These are phyloP conservation scores for Rhinoderma darwinii DNA, from an alignment of 2,113 vertebrate genomes.

Conservation along the genomic window DNA sequence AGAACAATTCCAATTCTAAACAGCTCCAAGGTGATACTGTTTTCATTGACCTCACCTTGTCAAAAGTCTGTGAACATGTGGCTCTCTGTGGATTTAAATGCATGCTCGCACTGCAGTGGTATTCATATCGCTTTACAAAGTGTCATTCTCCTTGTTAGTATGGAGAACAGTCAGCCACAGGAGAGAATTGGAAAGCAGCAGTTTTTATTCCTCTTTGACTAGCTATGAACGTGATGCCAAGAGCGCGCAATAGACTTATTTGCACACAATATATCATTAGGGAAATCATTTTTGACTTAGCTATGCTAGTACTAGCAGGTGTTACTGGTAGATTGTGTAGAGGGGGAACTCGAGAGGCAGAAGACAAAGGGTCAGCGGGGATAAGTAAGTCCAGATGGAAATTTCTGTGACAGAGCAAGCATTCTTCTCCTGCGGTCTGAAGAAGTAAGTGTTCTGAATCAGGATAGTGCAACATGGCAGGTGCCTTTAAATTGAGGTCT, in stretches of 20 bases:
- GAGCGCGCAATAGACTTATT: constrained; percentile 33
- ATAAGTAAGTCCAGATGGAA: constrained; percentile 10
- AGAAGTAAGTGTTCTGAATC: neutral
- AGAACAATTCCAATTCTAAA: constrained; percentile 27
- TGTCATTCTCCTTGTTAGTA: constrained; percentile 33
- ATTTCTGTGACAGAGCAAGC: neutral
- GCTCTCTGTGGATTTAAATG: constrained; percentile 21
- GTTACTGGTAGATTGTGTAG: neutral
- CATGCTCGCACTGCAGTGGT: constrained; percentile 18
- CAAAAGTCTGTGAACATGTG: constrained; percentile 16
- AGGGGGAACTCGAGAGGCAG: neutral
- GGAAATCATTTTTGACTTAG: constrained; percentile 42
- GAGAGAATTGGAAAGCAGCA: constrained; percentile 1
- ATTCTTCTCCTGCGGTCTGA: neutral
- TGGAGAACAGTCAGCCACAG: constrained; percentile 26
- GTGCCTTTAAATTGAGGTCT: neutral
- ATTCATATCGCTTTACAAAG: constrained; percentile 22
- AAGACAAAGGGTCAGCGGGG: constrained; percentile 14
- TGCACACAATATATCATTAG: constrained; percentile 25
- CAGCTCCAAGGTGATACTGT: constrained; percentile 7
- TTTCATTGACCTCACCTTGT: constrained; percentile 49
- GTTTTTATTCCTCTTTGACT: neutral
- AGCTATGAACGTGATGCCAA: neutral
- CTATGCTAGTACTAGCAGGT: constrained; percentile 25
- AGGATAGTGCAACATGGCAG: constrained; percentile 3